Conservation (phyloP, 64 coral and sea anemone genomes). For the Actinia tenebrosa region DNA sequence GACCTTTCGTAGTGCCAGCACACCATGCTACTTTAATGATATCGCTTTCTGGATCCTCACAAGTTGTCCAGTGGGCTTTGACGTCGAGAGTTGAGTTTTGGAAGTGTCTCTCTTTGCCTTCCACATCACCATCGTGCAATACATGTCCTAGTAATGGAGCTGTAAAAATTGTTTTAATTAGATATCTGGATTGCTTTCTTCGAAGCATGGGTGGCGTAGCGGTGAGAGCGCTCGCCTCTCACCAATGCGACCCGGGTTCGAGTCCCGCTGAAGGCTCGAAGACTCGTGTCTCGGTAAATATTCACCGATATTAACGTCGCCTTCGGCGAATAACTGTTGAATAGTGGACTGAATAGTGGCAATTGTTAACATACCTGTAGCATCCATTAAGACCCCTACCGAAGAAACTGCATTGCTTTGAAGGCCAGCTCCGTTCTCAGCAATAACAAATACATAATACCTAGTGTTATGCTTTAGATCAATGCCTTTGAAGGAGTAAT, state of each 20-base stretch:
- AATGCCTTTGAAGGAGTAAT: background rate
- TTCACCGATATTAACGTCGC: too few species aligned
- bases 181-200: too few species aligned
- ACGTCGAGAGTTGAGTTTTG: slow-evolving; percentile 48
- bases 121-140: slow-evolving; percentile 53
- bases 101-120: slow-evolving; percentile 56
- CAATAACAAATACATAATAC: slow-evolving; percentile 41
- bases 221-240: too few species aligned
- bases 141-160: background rate
- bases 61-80: slow-evolving; percentile 57
- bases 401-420: slow-evolving; percentile 53
- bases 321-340: too few species aligned
- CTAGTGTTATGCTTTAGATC: slow-evolving; percentile 7
- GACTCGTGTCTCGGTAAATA: too few species aligned
- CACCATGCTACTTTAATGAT: slow-evolving; percentile 73
- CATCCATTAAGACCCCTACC: slow-evolving; percentile 61
- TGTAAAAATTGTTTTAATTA: background rate
- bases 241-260: too few species aligned
- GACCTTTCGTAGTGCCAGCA: slow-evolving; percentile 50
- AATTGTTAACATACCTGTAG: slow-evolving; percentile 49
- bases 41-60: slow-evolving; percentile 90
- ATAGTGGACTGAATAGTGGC: background rate
- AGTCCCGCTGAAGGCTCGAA: too few species aligned
- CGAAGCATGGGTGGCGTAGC: background rate
- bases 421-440: slow-evolving; percentile 49